These are phyloP conservation scores for Petaurus breviceps DNA, from an alignment of 2,113 vertebrate species.

Conservation along the genomic window DNA sequence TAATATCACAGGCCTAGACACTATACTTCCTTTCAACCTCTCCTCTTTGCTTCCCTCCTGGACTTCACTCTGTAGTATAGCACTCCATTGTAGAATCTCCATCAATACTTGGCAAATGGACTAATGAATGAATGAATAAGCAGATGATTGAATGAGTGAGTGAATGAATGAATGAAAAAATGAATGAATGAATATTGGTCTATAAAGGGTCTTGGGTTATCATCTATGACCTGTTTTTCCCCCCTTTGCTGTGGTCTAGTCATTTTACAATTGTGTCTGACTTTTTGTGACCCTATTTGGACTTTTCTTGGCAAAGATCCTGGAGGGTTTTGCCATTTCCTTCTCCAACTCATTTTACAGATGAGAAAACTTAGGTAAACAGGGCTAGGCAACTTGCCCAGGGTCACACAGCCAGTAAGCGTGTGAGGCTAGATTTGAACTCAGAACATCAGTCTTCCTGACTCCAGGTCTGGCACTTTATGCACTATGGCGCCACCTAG, in stretches of 20 bases:
- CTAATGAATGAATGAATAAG: not conserved
- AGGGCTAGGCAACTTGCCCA: not conserved
- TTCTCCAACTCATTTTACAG: not conserved
- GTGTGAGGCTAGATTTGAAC: not conserved
- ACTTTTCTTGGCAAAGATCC: not conserved
- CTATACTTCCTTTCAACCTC: not conserved
- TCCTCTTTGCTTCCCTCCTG: not conserved
- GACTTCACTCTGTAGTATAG: not conserved
- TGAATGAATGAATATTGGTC: not conserved
- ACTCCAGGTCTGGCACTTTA: too few relatives aligned
- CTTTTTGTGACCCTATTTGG: not conserved
- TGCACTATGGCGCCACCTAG: not conserved
- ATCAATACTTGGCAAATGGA: not conserved
- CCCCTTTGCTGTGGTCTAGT: not conserved
- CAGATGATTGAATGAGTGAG: too few relatives aligned
- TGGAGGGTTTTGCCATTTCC: not conserved
- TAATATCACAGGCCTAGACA: not conserved
- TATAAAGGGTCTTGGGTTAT: not conserved
- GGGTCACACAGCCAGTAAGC: not conserved
- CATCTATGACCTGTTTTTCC: not conserved
- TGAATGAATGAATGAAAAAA: not conserved
- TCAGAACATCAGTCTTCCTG: not conserved
- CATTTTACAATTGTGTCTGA: not conserved
- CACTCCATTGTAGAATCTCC: not conserved
- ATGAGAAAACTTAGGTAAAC: not conserved